These are phyloP conservation scores for Stenolophus ochropezus DNA, from an alignment of 2,888 invertebrate genomes.

Conservation along the genomic window DNA sequence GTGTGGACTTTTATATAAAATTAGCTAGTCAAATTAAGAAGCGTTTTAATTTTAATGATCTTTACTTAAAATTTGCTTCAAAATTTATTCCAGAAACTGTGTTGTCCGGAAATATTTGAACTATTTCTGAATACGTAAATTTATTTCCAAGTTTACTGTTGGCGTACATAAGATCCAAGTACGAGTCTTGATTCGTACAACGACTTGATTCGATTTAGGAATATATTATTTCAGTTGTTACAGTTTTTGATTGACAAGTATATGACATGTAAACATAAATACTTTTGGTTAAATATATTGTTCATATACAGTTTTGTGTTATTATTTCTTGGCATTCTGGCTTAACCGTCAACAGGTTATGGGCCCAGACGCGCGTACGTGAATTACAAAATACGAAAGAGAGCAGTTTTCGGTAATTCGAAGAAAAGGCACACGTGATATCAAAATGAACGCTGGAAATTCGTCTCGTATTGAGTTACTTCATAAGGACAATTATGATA, in stretches of 20 bases:
- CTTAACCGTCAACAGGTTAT: neutral
- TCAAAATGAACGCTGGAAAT: neutral
- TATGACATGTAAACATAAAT: neutral
- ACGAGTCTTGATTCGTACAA: too few relatives aligned
- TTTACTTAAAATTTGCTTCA: conserved; percentile 42
- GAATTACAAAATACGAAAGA: neutral
- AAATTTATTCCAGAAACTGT: conserved; percentile 18
- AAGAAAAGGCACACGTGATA: neutral
- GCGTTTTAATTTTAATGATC: conserved; percentile 42
- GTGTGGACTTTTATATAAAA: conserved; percentile 38
- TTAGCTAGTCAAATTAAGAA: conserved; percentile 27
- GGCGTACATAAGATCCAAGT: too few relatives aligned
- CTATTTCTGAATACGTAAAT: conserved; percentile 31
- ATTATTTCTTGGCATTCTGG: neutral
- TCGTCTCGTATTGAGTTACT: neutral
- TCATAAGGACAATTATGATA: conserved; percentile 42
- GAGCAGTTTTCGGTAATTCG: neutral
- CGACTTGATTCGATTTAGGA: too few relatives aligned
- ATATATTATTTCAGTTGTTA: too few relatives aligned
- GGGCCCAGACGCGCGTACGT: neutral
- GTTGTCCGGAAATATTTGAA: conserved; percentile 4
- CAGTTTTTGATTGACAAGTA: too few relatives aligned
- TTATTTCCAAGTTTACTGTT: too few relatives aligned
- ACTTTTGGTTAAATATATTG: neutral
- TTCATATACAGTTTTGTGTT: neutral